Base-by-base conservation (phyloP, 2,888 invertebrate species). In the Darwinula stevensoni region DNA sequence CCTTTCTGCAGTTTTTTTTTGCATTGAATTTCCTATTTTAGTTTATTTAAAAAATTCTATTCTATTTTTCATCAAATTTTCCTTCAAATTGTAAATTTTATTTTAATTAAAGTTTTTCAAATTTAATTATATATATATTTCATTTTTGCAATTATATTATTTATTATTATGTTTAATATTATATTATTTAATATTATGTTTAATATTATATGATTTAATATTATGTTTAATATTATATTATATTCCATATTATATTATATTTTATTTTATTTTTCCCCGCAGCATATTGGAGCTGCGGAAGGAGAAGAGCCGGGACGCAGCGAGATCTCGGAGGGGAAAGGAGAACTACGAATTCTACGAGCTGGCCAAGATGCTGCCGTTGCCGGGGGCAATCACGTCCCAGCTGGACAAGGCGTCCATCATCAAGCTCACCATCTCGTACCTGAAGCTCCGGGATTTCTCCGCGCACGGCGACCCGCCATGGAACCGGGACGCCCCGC, bases 281-380 rank as follows among this genome's bases (percentile, higher is more conserved):
- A 84, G 84, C 53, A 82, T 84, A 49, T 63, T 84, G 54, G 84
- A 84, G 54, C 59, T 84, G 37, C 65, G 84, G 40, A 84, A 84
- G 58, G 84, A 84, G 54, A 84, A 84, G 52, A 80, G 78, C 41
- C 57, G 84, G 44, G 84, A 84, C 51, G 84, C 84, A 28, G 86
- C 86, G 4, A 59, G 84, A 38, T 80, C 80, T 9, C 59, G 86
- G 32, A 63, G 86, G 26, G 82, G 84, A 37, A 82, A 84, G 47
- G 88, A 88, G 53, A 88, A 88, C 58, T 80, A 71, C 51, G 86
- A 88, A 59, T 88, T 86, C 58, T 82, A 84, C 55, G 82, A 84
- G 58, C 60, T 88, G 50, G 84, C 86, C 39, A 45, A 82, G 75
- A 44, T 47, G 38, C 40, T 51, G 30, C 51, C 51, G 6, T 38